Percentiles rank a stretch among this genome's conserved stretches.
Conservation (phyloP, 2,113 vertebrate species). For the Piaya cayana region DNA sequence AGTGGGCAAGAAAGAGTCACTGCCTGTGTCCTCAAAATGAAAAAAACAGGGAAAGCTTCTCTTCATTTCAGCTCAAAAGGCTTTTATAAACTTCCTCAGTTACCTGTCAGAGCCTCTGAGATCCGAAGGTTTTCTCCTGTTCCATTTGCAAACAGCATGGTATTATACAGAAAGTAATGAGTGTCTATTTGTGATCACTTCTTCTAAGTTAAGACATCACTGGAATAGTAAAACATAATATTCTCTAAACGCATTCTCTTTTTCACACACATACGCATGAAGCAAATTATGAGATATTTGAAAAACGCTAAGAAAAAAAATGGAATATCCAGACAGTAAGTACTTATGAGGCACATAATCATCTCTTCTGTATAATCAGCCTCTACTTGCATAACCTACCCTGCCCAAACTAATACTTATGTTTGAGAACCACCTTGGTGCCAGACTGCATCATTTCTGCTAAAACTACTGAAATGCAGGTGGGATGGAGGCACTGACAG, state of each 20-base stretch:
- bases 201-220: not conserved
- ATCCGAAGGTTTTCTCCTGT: not conserved
- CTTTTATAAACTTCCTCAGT: not conserved
- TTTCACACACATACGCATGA: accelerated
- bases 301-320: not conserved
- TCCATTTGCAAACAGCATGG: not conserved
- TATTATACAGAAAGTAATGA: not conserved
- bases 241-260: not conserved
- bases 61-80: not conserved
- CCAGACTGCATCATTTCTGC: not conserved
- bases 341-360: not conserved
- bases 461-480: accelerated
- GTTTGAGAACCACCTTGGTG: not conserved
- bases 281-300: not conserved
- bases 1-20: not conserved
- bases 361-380: not conserved
- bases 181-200: not conserved
- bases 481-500: not conserved
- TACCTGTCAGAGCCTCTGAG: not conserved
- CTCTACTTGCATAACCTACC: not conserved
- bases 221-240: not conserved
- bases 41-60: not conserved
- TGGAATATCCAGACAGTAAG: not conserved
- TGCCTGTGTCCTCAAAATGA: not conserved
- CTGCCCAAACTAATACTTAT: not conserved